phyloP scores from a whole-genome alignment of 2,888 invertebrate genomes.

The Lydus trimaculatus region DNA sequence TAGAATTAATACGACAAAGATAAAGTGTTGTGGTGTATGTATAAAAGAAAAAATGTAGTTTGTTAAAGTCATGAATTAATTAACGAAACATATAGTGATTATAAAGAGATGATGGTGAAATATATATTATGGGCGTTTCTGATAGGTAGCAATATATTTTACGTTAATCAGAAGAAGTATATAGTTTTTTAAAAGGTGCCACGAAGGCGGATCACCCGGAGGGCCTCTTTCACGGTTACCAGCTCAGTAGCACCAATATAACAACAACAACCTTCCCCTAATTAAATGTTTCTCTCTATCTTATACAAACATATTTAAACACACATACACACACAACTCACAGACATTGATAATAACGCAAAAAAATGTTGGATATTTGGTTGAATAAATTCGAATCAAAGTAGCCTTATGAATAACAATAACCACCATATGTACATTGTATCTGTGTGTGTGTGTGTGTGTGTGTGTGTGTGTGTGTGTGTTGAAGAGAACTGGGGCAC shows the following conservation, averaged over 20 bases:
- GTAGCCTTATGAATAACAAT: constrained; percentile 2
- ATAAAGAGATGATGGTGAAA: constrained; percentile 16
- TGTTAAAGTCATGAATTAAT: constrained; percentile 7
- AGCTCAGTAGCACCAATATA: background rate
- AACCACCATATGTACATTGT: background rate
- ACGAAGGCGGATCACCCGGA: constrained; percentile 6
- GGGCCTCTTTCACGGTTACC: background rate
- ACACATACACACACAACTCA: too few relatives aligned
- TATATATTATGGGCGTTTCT: constrained; percentile 45
- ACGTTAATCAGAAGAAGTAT: constrained; percentile 1
- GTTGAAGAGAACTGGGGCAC: background rate
- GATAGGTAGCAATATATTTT: constrained; percentile 42
- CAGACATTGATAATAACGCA: too few relatives aligned
- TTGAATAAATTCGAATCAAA: background rate
- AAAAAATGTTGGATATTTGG: background rate
- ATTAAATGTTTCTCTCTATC: background rate
- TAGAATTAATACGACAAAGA: constrained; percentile 4
- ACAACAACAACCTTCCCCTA: background rate
- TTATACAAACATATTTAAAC: background rate
- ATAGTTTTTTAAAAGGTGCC: constrained; percentile 4
- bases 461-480: too few relatives aligned
- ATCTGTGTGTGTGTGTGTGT: background rate
- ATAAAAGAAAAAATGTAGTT: background rate
- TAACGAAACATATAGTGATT: background rate
- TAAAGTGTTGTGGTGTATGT: background rate